phyloP scores from a whole-genome alignment of 92 coral and sea anemone species.

The Parazoanthus darwini region DNA sequence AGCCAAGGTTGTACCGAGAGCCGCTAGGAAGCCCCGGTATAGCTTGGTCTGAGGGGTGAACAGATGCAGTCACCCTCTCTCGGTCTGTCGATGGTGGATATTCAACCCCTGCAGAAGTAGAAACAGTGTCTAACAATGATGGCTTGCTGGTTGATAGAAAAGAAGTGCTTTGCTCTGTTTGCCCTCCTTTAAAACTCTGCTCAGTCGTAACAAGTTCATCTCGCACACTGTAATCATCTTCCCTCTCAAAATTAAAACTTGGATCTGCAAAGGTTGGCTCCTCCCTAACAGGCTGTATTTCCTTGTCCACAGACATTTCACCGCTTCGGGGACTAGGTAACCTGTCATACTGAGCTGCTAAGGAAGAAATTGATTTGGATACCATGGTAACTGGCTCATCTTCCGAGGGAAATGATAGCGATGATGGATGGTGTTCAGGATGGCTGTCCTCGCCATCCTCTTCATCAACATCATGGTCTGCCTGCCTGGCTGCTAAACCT shows the following conservation, averaged over 20 bases:
- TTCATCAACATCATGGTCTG: conserved; percentile 42
- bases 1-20: background rate
- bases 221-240: conserved; percentile 2
- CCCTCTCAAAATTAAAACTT: background rate
- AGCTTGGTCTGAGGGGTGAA: background rate
- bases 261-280: conserved; percentile 34
- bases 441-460: conserved; percentile 27
- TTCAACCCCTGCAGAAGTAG: background rate
- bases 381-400: conserved; percentile 95
- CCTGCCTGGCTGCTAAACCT: conserved; percentile 31
- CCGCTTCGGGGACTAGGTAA: background rate
- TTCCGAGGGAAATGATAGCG: conserved; percentile 76
- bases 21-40: background rate
- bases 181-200: background rate
- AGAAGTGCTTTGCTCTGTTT: background rate
- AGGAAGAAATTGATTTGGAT: conserved; percentile 82
- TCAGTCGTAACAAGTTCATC: background rate
- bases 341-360: conserved; percentile 47
- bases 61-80: background rate
- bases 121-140: background rate
- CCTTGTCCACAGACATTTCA: background rate
- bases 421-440: conserved; percentile 64
- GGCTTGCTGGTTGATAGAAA: background rate
- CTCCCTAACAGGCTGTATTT: conserved; percentile 27
- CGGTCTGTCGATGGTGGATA: background rate